Conservation (phyloP, 2,888 invertebrate species). For the Pelosia muscerda region DNA sequence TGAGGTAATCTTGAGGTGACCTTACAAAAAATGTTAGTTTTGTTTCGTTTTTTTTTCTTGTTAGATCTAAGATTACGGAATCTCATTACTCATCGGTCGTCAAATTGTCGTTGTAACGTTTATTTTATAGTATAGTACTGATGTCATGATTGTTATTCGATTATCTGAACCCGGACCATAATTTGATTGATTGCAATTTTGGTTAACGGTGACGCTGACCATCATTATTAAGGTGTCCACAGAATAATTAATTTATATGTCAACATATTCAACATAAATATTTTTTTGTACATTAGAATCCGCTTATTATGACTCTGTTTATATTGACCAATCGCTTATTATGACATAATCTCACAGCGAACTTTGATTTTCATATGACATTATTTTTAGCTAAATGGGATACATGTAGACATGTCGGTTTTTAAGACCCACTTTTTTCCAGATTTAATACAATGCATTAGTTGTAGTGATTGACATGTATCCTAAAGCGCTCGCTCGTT, state of each 20-base stretch:
- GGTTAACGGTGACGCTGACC: constrained; percentile 43
- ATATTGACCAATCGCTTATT: too few species aligned
- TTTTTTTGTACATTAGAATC: too few species aligned
- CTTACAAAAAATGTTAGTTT: constrained; percentile 62
- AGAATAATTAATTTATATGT: constrained; percentile 32
- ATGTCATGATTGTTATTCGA: constrained; percentile 53
- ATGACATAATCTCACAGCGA: too few species aligned
- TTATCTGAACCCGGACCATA: constrained; percentile 39
- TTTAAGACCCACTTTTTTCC: too few species aligned
- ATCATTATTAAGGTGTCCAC: constrained; percentile 32
- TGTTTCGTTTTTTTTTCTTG: constrained; percentile 55
- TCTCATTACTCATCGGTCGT: constrained; percentile 63
- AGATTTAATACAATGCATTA: too few species aligned
- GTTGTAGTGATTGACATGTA: too few species aligned
- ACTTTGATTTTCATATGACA: too few species aligned
- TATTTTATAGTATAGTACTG: constrained; percentile 38
- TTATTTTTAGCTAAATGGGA: too few species aligned
- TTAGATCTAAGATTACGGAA: constrained; percentile 56
- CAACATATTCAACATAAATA: constrained; percentile 9
- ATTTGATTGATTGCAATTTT: constrained; percentile 51
- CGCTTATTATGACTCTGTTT: too few species aligned
- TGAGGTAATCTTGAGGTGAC: constrained; percentile 73
- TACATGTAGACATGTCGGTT: too few species aligned
- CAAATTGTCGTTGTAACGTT: constrained; percentile 49
- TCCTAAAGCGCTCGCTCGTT: too few species aligned